These are phyloP conservation scores for Philonicus albiceps DNA, from an alignment of 2,888 invertebrate species.

Conservation along the genomic window DNA sequence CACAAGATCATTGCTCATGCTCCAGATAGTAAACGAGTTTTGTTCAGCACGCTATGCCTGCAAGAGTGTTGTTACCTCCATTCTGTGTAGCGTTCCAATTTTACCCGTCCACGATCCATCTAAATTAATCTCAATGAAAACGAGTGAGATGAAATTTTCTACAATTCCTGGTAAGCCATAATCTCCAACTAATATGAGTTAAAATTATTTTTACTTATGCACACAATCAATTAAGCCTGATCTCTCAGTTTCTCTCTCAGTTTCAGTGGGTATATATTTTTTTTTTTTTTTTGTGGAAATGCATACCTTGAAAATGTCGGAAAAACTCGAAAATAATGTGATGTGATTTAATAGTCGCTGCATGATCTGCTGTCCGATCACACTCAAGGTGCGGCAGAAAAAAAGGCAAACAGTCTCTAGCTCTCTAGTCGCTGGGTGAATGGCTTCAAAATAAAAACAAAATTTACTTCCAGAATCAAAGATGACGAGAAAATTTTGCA, in stretches of 20 bases:
- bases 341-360: background rate
- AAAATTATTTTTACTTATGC: background rate
- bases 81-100: background rate
- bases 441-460: background rate
- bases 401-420: background rate
- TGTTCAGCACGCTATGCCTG: background rate
- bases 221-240: background rate
- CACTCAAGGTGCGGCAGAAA: background rate
- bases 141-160: background rate
- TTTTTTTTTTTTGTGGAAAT: background rate
- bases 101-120: background rate
- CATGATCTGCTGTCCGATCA: background rate
- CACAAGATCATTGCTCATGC: conserved; percentile 10
- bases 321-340: background rate
- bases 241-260: no score
- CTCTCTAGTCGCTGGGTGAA: background rate
- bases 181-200: background rate
- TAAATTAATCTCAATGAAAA: background rate
- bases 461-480: background rate
- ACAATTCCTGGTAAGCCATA: background rate
- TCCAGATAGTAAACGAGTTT: conserved; percentile 32
- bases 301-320: background rate
- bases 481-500: background rate
- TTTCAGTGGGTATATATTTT: no score
- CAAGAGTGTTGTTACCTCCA: background rate